A percentile compares a stretch with the other conserved stretches of the same genome.
These are phyloP conservation scores for Sebastes jordani DNA, from an alignment of 2,797 vertebrate species.

Conservation along the genomic window DNA sequence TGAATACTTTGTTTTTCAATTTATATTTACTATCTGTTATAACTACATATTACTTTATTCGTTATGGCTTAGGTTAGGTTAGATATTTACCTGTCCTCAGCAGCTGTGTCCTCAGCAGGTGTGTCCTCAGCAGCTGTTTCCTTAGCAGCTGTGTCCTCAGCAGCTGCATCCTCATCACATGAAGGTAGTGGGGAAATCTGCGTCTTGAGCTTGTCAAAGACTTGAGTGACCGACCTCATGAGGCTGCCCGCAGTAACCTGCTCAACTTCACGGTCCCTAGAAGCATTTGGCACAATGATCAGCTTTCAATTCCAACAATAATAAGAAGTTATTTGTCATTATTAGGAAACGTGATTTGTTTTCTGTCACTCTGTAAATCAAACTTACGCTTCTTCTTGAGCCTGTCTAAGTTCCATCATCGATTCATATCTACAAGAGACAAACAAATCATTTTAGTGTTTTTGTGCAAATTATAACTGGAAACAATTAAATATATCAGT, in stretches of 20 bases:
- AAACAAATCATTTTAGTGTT: neutral
- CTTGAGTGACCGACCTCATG: slow-evolving; percentile 33
- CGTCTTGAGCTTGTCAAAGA: slow-evolving; percentile 60
- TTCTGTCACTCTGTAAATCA: neutral
- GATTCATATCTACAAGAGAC: slow-evolving; percentile 49
- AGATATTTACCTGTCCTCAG: neutral
- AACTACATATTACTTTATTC: too few species aligned
- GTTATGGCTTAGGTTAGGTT: too few species aligned
- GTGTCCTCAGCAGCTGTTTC: too few species aligned
- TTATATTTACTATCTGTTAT: too few species aligned
- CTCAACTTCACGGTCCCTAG: slow-evolving; percentile 38
- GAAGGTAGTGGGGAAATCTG: slow-evolving; percentile 14
- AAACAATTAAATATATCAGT: neutral
- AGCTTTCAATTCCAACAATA: neutral
- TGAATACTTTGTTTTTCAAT: too few species aligned
- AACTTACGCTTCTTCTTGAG: slow-evolving; percentile 46
- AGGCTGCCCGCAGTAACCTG: slow-evolving; percentile 14
- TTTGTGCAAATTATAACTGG: neutral
- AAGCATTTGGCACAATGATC: neutral
- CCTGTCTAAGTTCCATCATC: neutral
- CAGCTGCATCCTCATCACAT: neutral
- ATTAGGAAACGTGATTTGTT: neutral
- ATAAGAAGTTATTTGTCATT: neutral
- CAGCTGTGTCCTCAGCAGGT: too few species aligned
- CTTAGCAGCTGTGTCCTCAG: slow-evolving; percentile 9